A percentile compares a stretch with the other conserved stretches of the same genome.
Conservation (phyloP, 2,797 vertebrate species). For the Pangasius sanitwongsei region DNA sequence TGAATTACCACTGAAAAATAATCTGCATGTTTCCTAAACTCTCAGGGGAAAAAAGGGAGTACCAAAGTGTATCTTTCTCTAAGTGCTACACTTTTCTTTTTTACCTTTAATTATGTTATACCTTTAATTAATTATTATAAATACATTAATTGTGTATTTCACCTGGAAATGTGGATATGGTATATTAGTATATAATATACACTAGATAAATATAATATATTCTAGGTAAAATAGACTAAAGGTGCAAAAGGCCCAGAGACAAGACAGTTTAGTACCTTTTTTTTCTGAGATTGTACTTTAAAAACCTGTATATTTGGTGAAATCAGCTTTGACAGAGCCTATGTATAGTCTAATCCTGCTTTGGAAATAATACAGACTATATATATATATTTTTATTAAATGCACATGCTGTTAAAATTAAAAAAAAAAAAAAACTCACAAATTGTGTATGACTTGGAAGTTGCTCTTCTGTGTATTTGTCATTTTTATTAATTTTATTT, state of each 20-base stretch:
- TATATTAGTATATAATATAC: background rate
- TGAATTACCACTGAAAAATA: background rate
- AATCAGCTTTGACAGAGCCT: background rate
- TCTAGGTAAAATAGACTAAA: background rate
- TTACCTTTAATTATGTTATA: background rate
- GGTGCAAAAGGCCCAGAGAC: background rate
- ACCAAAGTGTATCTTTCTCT: background rate
- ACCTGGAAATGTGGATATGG: background rate
- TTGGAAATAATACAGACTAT: background rate
- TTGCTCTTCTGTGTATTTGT: background rate
- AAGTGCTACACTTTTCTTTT: background rate
- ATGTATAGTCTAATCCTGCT: background rate
- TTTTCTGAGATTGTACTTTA: background rate
- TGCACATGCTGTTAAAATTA: no score
- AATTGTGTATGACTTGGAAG: no score
- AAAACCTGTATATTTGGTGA: background rate
- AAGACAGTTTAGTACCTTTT: background rate
- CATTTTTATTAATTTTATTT: background rate
- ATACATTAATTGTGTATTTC: background rate
- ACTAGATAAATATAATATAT: no score
- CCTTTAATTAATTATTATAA: background rate
- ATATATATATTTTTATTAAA: no score
- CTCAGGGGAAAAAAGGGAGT: background rate
- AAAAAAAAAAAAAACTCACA: no score
- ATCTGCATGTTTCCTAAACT: background rate